Conservation (phyloP, 1,140 invertebrate species). For the Leptinotarsa defecta region DNA sequence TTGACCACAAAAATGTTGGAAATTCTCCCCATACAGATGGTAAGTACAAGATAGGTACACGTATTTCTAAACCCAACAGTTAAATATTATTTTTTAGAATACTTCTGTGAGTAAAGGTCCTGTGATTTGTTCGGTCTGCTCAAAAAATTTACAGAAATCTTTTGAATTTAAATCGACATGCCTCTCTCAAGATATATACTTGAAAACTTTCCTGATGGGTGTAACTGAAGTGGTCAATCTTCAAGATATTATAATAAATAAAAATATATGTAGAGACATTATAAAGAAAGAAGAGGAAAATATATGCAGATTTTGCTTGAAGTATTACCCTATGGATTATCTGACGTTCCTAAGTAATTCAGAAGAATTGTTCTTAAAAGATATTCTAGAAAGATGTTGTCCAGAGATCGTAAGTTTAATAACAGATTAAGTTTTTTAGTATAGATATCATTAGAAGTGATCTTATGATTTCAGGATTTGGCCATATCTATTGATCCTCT, state of each 20-base stretch:
- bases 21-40: neutral
- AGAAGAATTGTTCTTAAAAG: neutral
- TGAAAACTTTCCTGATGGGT: neutral
- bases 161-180: neutral
- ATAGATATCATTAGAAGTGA: neutral
- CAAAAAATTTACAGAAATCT: neutral
- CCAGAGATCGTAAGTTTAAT: neutral
- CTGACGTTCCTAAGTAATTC: neutral
- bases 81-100: neutral
- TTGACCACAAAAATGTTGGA: neutral
- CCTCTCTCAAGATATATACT: neutral
- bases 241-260: neutral
- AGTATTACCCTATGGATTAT: neutral
- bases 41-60: neutral
- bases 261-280: neutral
- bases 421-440: neutral
- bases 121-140: neutral
- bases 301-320: constrained; percentile 8
- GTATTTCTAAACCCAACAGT: neutral
- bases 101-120: neutral
- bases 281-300: neutral
- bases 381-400: neutral
- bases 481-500: neutral
- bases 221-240: neutral
- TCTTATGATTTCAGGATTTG: neutral